phyloP scores from a whole-genome alignment of 2,888 invertebrate species.

The Mystacides longicornis region DNA sequence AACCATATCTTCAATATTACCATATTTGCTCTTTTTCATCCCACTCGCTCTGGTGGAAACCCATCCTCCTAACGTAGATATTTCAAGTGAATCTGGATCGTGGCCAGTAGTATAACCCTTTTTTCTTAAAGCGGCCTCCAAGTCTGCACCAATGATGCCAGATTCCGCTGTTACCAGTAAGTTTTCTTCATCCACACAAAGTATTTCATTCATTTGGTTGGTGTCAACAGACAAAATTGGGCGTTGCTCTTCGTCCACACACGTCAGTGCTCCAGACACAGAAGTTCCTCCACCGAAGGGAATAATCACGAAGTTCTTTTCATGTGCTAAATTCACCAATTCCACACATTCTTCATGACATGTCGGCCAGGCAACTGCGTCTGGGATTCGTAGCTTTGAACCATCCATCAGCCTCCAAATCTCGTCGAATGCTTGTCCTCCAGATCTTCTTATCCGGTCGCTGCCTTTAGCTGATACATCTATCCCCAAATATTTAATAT shows the following conservation, averaged over 20 bases:
- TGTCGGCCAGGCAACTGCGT: conserved; percentile 88
- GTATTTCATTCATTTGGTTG: conserved; percentile 88
- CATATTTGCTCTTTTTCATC: conserved; percentile 98
- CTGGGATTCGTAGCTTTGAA: conserved; percentile 80
- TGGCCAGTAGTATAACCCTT: conserved; percentile 87
- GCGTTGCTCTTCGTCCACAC: conserved; percentile 67
- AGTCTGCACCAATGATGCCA: conserved; percentile 90
- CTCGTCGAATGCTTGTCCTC: conserved; percentile 90
- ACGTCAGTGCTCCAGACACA: conserved; percentile 80
- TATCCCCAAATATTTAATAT: conserved; percentile 43
- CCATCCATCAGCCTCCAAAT: conserved; percentile 70
- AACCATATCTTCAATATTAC: conserved; percentile 93
- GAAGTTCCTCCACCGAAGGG: conserved; percentile 95
- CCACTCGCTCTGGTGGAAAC: conserved; percentile 93
- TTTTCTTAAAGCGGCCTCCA: conserved; percentile 74
- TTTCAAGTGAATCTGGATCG: conserved; percentile 98
- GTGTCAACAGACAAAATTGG: conserved; percentile 89
- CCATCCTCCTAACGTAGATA: conserved; percentile 96
- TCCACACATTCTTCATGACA: conserved; percentile 77
- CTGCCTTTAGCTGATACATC: conserved; percentile 54
- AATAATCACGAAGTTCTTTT: conserved; percentile 73
- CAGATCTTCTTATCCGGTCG: conserved; percentile 78
- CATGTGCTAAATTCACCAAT: conserved; percentile 68
- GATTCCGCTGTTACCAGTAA: conserved; percentile 66
- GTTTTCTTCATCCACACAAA: conserved; percentile 86